Percentiles rank a stretch among this genome's conserved stretches.
Conservation (phyloP, 2,113 vertebrate genomes). For the Raphicerus campestris region DNA sequence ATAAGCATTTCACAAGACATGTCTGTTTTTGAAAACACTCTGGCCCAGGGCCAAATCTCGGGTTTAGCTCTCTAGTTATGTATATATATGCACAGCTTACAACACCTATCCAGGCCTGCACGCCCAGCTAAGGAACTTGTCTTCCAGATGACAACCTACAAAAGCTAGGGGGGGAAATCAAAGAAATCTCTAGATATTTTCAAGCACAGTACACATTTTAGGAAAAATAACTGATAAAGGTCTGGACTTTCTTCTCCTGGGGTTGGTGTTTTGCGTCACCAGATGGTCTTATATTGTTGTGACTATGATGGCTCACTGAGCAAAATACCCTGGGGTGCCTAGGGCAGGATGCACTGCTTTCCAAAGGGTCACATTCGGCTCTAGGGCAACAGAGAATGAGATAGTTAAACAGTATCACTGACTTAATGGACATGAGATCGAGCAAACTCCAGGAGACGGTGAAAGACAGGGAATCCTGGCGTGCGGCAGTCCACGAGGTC, state of each 20-base stretch:
- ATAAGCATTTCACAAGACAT: not conserved
- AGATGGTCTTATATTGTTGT: no score
- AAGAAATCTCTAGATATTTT: not conserved
- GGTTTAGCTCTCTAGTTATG: not conserved
- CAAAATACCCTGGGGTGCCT: no score
- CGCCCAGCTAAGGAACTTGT: not conserved
- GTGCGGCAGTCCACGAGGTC: not conserved
- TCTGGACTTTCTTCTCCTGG: not conserved
- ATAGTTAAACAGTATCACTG: not conserved
- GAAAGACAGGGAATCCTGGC: not conserved
- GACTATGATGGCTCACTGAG: not conserved
- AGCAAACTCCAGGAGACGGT: not conserved
- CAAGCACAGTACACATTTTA: not conserved
- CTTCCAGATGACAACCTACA: not conserved
- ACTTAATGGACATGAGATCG: not conserved
- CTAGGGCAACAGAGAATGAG: not conserved
- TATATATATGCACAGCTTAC: fast-evolving
- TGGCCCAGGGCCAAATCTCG: not conserved
- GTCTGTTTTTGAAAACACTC: not conserved
- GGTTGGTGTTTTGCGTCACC: not conserved
- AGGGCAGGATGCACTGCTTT: not conserved
- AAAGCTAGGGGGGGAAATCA: fast-evolving
- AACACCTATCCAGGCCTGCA: not conserved
- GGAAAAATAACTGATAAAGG: not conserved
- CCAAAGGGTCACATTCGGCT: not conserved